Percentiles rank a stretch among this genome's conserved stretches.
phyloP scores from a whole-genome alignment of 2,888 invertebrate genomes.

The Oscheius sp. region DNA sequence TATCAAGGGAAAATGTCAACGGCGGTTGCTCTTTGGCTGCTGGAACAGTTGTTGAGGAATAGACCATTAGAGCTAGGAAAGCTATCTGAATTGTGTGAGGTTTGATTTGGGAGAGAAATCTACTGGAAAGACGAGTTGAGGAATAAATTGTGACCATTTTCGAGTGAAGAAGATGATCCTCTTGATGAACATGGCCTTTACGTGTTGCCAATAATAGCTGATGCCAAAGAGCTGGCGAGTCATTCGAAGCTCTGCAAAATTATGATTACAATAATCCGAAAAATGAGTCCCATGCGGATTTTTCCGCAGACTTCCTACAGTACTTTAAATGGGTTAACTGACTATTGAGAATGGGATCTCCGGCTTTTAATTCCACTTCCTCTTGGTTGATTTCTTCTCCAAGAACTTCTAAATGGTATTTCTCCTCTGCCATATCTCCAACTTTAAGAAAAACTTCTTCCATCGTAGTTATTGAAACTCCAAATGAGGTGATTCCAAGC shows the following conservation, averaged over 20 bases:
- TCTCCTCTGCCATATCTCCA: conserved; percentile 50
- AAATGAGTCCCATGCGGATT: neutral
- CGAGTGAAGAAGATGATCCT: conserved; percentile 50
- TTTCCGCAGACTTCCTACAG: neutral
- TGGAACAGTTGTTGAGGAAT: conserved; percentile 43
- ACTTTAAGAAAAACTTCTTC: conserved; percentile 86
- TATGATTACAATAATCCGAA: neutral
- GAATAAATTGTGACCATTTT: conserved; percentile 55
- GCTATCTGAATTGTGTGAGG: conserved; percentile 35
- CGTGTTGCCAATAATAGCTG: conserved; percentile 37
- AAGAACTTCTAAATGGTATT: neutral
- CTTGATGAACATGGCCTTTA: conserved; percentile 54
- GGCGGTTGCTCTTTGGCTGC: conserved; percentile 48
- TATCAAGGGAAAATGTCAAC: conserved; percentile 33
- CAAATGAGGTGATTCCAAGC: conserved; percentile 81
- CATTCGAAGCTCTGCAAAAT: conserved; percentile 29
- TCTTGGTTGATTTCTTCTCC: conserved; percentile 25
- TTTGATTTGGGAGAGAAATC: neutral
- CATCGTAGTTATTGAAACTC: conserved; percentile 84
- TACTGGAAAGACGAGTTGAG: conserved; percentile 52
- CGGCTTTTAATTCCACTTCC: conserved; percentile 11
- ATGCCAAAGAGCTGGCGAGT: conserved; percentile 37
- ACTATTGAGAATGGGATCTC: conserved; percentile 31
- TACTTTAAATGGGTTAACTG: neutral
- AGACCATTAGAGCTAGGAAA: conserved; percentile 43